Evolutionary conservation across 2,113 vertebrate species (phyloP).

Genomic region (Brachypodius melanocephalos): DNA sequence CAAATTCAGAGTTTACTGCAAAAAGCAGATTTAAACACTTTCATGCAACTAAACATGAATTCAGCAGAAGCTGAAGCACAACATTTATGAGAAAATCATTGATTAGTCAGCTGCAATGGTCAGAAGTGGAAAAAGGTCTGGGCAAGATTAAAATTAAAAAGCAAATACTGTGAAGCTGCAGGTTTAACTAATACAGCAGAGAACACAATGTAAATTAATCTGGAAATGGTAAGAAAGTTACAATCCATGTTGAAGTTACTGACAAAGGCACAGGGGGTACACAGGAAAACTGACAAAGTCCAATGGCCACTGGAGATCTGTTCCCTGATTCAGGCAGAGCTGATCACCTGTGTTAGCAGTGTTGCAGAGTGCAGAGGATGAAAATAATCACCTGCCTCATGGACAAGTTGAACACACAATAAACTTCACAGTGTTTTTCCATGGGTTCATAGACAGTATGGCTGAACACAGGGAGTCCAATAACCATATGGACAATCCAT

Average conservation of each 20-base stretch:
- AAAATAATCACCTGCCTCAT: neutral
- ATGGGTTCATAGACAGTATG: neutral
- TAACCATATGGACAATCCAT: neutral
- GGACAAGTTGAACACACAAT: neutral
- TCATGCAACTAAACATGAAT: neutral
- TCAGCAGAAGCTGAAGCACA: neutral
- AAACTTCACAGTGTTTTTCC: neutral
- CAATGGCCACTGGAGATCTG: neutral
- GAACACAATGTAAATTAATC: neutral
- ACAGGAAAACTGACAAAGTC: neutral
- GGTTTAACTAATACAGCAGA: neutral
- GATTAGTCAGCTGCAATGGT: neutral
- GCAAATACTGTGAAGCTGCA: neutral
- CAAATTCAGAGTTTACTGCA: neutral
- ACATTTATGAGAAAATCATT: neutral
- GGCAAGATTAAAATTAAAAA: neutral
- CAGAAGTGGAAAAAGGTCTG: neutral
- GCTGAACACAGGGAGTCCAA: neutral
- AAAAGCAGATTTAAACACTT: neutral
- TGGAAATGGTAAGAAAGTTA: neutral
- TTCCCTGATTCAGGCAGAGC: neutral
- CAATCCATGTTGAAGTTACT: neutral
- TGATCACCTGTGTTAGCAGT: neutral
- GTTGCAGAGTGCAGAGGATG: neutral
- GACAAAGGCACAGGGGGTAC: neutral